A percentile compares a stretch with the other conserved stretches of the same genome.
These are phyloP conservation scores for Molossus molossus DNA, from an alignment of 2,797 vertebrate species.

Conservation along the genomic window DNA sequence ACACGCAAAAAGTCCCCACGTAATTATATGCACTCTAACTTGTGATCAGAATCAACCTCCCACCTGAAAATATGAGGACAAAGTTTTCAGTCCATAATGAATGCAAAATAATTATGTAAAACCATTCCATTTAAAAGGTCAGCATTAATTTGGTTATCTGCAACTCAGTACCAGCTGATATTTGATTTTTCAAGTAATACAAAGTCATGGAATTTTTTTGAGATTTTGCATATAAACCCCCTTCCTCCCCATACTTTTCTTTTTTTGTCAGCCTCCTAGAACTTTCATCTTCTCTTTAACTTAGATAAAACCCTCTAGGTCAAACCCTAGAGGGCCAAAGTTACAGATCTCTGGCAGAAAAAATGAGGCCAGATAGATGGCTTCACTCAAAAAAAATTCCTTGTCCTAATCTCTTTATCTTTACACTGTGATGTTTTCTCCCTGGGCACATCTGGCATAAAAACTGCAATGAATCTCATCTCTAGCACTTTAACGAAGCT, in stretches of 20 bases:
- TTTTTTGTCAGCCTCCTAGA: neutral
- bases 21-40: slow-evolving; percentile 50
- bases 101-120: neutral
- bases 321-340: neutral
- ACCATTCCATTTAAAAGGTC: slow-evolving; percentile 10
- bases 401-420: neutral
- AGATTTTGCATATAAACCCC: neutral
- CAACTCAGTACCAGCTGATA: neutral
- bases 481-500: neutral
- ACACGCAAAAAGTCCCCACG: slow-evolving; percentile 19
- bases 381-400: neutral
- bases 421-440: neutral
- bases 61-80: slow-evolving; percentile 58
- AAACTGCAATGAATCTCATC: neutral
- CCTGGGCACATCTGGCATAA: neutral
- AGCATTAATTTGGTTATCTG: slow-evolving; percentile 20
- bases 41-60: slow-evolving; percentile 58
- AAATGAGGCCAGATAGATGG: neutral
- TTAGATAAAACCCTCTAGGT: neutral
- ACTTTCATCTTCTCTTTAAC: neutral
- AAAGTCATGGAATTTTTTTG: neutral
- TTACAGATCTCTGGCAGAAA: neutral
- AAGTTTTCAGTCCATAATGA: slow-evolving; percentile 17
- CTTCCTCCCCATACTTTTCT: neutral
- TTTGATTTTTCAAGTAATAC: slow-evolving; percentile 47